Base-by-base conservation (phyloP, 2,113 vertebrate species). In the Potamarius usumacintae region DNA sequence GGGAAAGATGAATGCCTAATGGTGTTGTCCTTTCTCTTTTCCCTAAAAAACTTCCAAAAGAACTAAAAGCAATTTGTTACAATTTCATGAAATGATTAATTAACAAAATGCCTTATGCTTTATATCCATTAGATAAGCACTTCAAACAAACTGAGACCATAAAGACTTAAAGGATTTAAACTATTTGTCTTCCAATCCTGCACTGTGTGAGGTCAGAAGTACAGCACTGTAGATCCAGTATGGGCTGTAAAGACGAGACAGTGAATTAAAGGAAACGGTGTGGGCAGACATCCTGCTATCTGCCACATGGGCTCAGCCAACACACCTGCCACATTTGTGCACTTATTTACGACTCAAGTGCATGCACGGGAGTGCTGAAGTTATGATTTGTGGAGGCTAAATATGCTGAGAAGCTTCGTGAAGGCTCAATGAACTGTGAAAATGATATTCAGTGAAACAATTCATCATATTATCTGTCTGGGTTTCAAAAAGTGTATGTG, bases 1-100 rank as follows among this genome's bases (percentile, higher is more conserved):
- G 85, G 88, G 53, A 87, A 91, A 84, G 80, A 91, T 89, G 53
- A 88, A 89, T 88, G 76, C 50, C 34, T 78, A 78, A 88, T 84
- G 50, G 55, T 63, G 71, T 88, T 82, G 60, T 85, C 77, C 77
- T 85, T 83, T 88, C 69, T 60, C 60, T 87, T 87, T 87, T 83
- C 42, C 30, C 67, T 86, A 72, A 83, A 82, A 82, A 65, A 55
- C n/a, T 22, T 65, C 15, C 50, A 17, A 48, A 80, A 80, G 27
- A 22, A 48, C 25, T 5, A 57, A 79, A 55, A 67, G 53, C 7
- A 60, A 52, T 72, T 57, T 18, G 20, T 81, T 72, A 81, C 25
- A 22, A 81, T 83, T 42, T 53, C 63, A 20, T 62, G 8, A 82
- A 74, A 76, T 52, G 65, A 58, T 71, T 11, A n/a, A 82, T 57